phyloP scores from a whole-genome alignment of 1,140 invertebrate genomes.

The Drosophila baimaii region DNA sequence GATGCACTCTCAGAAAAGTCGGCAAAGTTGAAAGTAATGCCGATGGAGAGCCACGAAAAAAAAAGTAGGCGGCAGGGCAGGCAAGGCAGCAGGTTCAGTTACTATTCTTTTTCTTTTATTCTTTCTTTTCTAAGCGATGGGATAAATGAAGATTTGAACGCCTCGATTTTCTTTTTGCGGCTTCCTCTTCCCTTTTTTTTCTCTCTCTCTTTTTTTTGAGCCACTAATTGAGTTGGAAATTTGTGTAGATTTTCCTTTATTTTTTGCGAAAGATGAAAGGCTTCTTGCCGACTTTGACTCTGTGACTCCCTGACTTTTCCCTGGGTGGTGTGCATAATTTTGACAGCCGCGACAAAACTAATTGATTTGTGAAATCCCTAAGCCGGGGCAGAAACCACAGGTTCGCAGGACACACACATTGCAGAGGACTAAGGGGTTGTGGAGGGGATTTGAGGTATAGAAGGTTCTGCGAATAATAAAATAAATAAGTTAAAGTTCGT shows the following conservation, averaged over 20 bases:
- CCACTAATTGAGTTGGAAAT: slow-evolving; percentile 82
- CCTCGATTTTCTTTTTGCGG: slow-evolving; percentile 67
- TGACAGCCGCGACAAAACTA: slow-evolving; percentile 83
- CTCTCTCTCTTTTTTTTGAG: slow-evolving; percentile 37
- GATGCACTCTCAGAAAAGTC: slow-evolving; percentile 73
- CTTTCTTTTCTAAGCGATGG: slow-evolving; percentile 47
- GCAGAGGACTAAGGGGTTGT: slow-evolving; percentile 1
- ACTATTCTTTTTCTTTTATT: slow-evolving; percentile 31
- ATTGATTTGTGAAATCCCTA: slow-evolving; percentile 71
- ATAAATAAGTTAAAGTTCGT: not conserved
- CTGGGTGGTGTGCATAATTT: slow-evolving; percentile 55
- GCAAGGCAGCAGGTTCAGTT: slow-evolving; percentile 55
- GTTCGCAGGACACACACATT: slow-evolving; percentile 68
- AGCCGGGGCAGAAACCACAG: slow-evolving; percentile 62
- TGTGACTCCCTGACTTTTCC: slow-evolving; percentile 56
- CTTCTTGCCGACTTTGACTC: slow-evolving; percentile 35
- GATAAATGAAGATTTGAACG: slow-evolving; percentile 81
- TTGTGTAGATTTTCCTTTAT: slow-evolving; percentile 54
- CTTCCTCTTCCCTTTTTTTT: slow-evolving; percentile 40
- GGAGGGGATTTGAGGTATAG: not conserved
- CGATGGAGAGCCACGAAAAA: not conserved
- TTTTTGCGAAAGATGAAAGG: slow-evolving; percentile 73
- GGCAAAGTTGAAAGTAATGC: slow-evolving; percentile 65
- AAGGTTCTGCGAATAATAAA: no score
- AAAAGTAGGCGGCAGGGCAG: slow-evolving; percentile 46